phyloP scores from a whole-genome alignment of 2,113 vertebrate genomes.

The Grantiella picta region DNA sequence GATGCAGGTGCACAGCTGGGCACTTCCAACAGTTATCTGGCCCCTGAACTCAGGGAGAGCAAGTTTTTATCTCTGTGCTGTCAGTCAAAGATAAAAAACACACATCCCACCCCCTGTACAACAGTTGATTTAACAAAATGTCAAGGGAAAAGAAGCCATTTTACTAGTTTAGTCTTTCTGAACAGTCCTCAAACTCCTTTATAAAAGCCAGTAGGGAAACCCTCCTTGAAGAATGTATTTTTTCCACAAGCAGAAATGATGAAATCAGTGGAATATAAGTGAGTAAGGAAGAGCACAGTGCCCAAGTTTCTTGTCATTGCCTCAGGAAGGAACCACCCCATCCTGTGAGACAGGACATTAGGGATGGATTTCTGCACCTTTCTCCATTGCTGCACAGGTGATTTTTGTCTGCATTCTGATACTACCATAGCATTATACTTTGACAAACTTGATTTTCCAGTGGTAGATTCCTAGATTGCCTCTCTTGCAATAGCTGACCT shows the following conservation, averaged over 20 bases:
- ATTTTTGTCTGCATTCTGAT: not conserved
- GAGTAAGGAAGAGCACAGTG: not conserved
- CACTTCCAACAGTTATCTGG: not conserved
- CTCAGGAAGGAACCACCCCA: not conserved
- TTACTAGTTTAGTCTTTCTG: not conserved
- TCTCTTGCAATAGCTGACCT: not conserved
- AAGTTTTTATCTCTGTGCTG: not conserved
- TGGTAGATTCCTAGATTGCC: not conserved
- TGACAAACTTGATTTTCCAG: not conserved
- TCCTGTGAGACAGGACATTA: not conserved
- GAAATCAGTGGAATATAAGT: not conserved
- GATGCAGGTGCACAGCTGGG: not conserved
- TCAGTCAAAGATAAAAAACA: not conserved
- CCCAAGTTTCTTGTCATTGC: not conserved
- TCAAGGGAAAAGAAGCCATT: not conserved
- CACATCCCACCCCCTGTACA: rapidly evolving
- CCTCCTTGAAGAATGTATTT: not conserved
- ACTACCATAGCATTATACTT: not conserved
- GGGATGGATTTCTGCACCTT: not conserved
- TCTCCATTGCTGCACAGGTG: not conserved
- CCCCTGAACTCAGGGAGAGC: not conserved
- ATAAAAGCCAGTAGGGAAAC: not conserved
- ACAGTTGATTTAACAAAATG: not conserved
- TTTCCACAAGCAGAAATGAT: not conserved
- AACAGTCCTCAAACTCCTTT: not conserved